These are phyloP conservation scores for Ganaspis sp. DNA, from an alignment of 1,140 invertebrate genomes.

Conservation along the genomic window DNA sequence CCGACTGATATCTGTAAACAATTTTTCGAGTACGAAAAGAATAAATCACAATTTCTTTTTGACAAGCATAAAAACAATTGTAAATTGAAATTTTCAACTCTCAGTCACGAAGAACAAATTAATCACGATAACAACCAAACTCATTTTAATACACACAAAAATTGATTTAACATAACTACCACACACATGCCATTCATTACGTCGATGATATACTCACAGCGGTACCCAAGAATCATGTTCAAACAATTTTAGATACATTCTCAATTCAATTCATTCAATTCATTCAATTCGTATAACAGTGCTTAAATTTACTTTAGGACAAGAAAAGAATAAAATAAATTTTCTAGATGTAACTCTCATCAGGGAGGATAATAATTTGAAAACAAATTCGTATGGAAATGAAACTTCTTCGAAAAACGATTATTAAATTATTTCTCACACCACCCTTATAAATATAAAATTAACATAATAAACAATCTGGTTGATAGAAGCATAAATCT, in stretches of 20 bases:
- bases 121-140: too few relatives aligned
- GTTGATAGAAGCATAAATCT: not conserved
- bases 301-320: not conserved
- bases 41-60: too few relatives aligned
- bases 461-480: not conserved
- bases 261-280: too few relatives aligned
- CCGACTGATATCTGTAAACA: too few relatives aligned
- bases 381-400: too few relatives aligned
- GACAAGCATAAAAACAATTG: too few relatives aligned
- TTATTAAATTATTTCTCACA: not conserved
- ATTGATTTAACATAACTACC: too few relatives aligned
- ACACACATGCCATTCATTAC: not conserved
- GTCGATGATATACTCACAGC: not conserved
- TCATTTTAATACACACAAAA: too few relatives aligned
- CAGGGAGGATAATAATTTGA: not conserved
- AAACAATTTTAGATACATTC: not conserved
- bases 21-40: too few relatives aligned
- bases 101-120: too few relatives aligned
- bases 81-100: too few relatives aligned
- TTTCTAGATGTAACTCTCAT: not conserved
- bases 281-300: not conserved
- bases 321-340: not conserved
- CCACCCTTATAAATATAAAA: not conserved
- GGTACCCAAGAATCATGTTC: not conserved
- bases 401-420: not conserved